Base-by-base conservation (phyloP, 2,797 vertebrate species). In the Bryconaethiops microstoma region DNA sequence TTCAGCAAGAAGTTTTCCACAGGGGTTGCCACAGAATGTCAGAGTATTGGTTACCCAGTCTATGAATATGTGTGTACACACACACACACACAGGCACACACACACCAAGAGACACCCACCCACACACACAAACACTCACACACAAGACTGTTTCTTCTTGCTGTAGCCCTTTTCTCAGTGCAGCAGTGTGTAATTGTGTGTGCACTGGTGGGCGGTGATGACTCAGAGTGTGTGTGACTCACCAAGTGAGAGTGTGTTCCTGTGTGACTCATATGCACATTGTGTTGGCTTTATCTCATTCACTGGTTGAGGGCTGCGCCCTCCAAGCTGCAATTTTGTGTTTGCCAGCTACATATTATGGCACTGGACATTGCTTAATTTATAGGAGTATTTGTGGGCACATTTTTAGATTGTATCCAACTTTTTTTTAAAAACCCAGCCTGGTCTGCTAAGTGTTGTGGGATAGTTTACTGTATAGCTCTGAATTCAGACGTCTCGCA, bases 201-300 rank as follows among this genome's bases (percentile, higher is more conserved):
- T 90, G 81, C 91, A 86, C 87, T 92, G 87, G 94, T 93, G 94
- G 94, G 93, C 87, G 93, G 91, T 5, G 48, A 82, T 90, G 89
- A 89, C 82, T 90, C 88, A 90, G 77, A 57, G 74, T 72, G 64
- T 63, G 87, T 87, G 86, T 95, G 94, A 95, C 88, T 95, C 93
- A 95, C 89, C 79, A 19, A 90, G 90, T 91, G 92, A 87, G 85
- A 83, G 79, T 93, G 89, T 91, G 88, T 94, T 94, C 92, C 92
- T 92, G 90, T 84, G 78, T 95, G 94, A 94, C 85, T 94, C 92
- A 94, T 79, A 0, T 85, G 82, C 64, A 87, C 83, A 95, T 93
- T 93, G 92, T 94, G 93, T 93, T 91, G 85, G 87, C 91, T 89
- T 92, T 92, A 94, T 93, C 93, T 94, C 91, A 89, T 88, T 80